phyloP scores from a whole-genome alignment of 2,797 vertebrate genomes.

The Sebastes iracundus region DNA sequence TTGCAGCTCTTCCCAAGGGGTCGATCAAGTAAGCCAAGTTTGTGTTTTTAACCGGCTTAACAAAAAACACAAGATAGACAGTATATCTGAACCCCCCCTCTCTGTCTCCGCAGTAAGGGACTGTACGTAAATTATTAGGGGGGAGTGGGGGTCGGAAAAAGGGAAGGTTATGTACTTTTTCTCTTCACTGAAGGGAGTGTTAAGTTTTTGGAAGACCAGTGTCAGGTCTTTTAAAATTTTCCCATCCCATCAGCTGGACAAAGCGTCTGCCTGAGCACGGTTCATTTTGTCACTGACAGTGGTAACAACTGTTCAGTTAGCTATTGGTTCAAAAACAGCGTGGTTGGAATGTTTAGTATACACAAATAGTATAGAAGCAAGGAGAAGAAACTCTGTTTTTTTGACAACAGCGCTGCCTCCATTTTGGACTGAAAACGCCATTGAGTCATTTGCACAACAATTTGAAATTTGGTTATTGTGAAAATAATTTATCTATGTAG shows the following conservation, averaged over 20 bases:
- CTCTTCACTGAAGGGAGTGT: background rate
- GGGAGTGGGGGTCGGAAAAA: background rate
- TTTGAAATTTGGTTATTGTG: background rate
- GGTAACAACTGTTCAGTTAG: background rate
- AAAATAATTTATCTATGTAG: background rate
- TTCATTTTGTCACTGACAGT: background rate
- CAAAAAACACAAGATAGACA: conserved; percentile 31
- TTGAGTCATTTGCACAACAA: no score
- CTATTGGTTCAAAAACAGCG: background rate
- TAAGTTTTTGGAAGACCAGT: background rate
- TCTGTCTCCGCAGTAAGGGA: background rate
- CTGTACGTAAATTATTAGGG: background rate
- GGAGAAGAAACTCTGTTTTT: no score
- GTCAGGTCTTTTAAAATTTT: background rate
- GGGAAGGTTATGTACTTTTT: background rate
- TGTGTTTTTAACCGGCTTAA: conserved; percentile 77
- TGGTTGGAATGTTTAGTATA: background rate
- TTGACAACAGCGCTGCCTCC: no score
- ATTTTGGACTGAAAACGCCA: no score
- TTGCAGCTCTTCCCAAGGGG: conserved; percentile 83
- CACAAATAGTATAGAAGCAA: no score
- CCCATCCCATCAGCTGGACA: background rate
- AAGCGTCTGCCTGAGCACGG: no score
- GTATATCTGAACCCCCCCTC: background rate
- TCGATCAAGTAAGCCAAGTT: conserved; percentile 84